phyloP scores from a whole-genome alignment of 2,113 vertebrate species.

The Mesembrinibis cayennensis region DNA sequence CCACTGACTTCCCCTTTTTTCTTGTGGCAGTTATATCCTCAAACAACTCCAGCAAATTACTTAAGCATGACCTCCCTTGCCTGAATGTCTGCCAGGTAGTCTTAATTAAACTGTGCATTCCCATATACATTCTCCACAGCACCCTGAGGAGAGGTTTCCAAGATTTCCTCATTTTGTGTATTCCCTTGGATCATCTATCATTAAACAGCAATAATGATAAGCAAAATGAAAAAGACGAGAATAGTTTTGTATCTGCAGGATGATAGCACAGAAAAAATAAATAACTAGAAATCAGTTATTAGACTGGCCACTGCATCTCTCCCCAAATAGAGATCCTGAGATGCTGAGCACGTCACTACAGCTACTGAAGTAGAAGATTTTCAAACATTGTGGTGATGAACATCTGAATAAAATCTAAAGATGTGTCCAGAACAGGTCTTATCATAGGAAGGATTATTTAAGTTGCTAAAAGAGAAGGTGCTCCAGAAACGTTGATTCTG shows the following conservation, averaged over 20 bases:
- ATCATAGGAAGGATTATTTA: neutral
- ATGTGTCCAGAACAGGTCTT: neutral
- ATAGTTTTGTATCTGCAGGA: neutral
- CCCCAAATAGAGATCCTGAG: neutral
- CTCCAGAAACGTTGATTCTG: neutral
- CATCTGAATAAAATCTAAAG: neutral
- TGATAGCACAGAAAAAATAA: neutral
- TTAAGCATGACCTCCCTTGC: slow-evolving; percentile 30
- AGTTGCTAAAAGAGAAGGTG: neutral
- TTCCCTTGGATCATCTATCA: slow-evolving; percentile 38
- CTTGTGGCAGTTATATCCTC: slow-evolving; percentile 34
- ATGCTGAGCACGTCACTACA: neutral
- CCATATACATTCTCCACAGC: neutral
- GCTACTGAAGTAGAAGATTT: neutral
- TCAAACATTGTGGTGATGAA: neutral
- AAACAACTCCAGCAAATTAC: slow-evolving; percentile 45
- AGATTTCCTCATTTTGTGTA: slow-evolving; percentile 16
- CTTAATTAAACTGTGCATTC: slow-evolving; percentile 57
- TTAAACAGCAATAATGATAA: slow-evolving; percentile 42
- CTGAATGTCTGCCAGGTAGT: slow-evolving; percentile 59
- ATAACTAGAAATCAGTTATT: neutral
- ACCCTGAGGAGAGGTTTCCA: slow-evolving; percentile 34
- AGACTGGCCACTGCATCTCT: rapidly evolving
- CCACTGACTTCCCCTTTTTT: neutral
- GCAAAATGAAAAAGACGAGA: slow-evolving; percentile 25